phyloP scores from a whole-genome alignment of 2,797 vertebrate species.

The Sebastes baramenuke region DNA sequence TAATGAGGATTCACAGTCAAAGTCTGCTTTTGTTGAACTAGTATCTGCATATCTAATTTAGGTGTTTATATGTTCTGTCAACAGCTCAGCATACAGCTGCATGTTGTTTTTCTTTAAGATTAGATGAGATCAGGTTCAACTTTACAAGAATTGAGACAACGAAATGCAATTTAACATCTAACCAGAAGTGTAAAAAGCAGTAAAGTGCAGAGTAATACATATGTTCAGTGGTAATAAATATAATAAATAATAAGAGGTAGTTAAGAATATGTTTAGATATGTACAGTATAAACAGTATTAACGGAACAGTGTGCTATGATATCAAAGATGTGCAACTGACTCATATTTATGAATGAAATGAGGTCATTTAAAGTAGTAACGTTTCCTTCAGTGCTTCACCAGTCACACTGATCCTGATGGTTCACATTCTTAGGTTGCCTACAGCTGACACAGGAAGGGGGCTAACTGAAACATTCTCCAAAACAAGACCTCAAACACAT shows the following conservation, averaged over 20 bases:
- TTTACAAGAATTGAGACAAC: background rate
- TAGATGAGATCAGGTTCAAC: background rate
- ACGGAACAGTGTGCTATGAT: background rate
- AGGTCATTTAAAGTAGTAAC: background rate
- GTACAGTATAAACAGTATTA: background rate
- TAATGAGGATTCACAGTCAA: background rate
- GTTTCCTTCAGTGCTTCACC: background rate
- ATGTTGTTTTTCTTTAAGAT: background rate
- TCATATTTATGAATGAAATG: background rate
- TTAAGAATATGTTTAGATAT: background rate
- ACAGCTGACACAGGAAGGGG: background rate
- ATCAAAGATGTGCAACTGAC: background rate
- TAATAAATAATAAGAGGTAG: background rate
- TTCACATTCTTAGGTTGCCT: constrained; percentile 50
- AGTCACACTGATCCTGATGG: constrained; percentile 35
- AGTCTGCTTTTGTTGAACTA: background rate
- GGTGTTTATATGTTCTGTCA: background rate
- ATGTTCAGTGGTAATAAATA: background rate
- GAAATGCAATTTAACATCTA: background rate
- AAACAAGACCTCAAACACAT: background rate
- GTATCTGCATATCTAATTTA: background rate
- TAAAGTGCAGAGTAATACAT: background rate
- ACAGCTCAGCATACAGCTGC: background rate
- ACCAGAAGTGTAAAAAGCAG: background rate
- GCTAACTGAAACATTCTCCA: background rate